A percentile compares a stretch with the other conserved stretches of the same genome.
phyloP scores from a whole-genome alignment of 2,797 vertebrate genomes.

The Chromobotia macracanthus region DNA sequence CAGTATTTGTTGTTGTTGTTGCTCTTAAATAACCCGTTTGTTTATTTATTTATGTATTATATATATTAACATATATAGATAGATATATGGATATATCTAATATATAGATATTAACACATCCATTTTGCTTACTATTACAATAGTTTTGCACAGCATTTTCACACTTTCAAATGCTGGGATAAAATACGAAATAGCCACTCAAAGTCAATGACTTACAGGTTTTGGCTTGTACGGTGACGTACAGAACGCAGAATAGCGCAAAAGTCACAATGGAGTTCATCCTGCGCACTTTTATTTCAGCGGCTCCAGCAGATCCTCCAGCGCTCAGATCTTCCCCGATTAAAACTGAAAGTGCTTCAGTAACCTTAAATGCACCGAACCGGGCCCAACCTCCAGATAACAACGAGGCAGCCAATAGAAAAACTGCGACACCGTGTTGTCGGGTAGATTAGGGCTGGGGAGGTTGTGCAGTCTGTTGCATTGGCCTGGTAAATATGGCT shows the following conservation, averaged over 20 bases:
- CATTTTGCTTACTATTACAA: background rate
- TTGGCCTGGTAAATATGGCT: background rate
- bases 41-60: background rate
- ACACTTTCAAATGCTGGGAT: background rate
- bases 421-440: slow-evolving; percentile 47
- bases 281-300: background rate
- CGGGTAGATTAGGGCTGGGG: slow-evolving; percentile 45
- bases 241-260: slow-evolving; percentile 30
- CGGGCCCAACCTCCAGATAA: slow-evolving; percentile 35
- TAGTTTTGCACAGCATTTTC: background rate
- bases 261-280: slow-evolving; percentile 32
- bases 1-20: background rate
- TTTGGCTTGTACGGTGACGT: slow-evolving; percentile 29
- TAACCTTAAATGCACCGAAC: background rate
- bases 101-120: too few relatives aligned
- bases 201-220: slow-evolving; percentile 41
- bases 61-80: background rate
- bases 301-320: background rate
- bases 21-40: background rate
- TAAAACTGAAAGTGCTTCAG: slow-evolving; percentile 22
- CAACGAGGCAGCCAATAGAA: slow-evolving; percentile 57
- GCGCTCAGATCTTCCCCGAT: background rate
- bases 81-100: too few relatives aligned
- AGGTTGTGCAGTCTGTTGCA: slow-evolving; percentile 5
- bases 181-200: background rate